Evolutionary conservation across 2,797 vertebrate species (phyloP), one percentile per base, ranked within the genome.

Genomic region (Poeciliopsis turneri): DNA sequence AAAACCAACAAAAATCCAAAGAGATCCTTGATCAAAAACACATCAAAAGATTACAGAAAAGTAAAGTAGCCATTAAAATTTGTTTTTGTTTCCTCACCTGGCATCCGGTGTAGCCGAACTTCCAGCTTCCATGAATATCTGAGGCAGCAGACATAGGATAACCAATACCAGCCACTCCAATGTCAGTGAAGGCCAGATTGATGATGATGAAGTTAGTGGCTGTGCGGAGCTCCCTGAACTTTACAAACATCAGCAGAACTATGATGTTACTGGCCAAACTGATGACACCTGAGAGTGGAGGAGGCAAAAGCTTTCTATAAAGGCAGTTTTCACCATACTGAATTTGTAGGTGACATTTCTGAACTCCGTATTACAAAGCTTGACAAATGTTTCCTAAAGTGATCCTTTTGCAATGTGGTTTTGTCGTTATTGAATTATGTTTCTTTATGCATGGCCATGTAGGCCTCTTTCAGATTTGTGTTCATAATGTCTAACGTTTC

Each of bases 141-240:
- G 98, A 99, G 46, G 98, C 98, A 36, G 98, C 98, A 2, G 98
- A 99, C 97, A 99, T 97, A 30, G 98, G 98, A 73, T 99, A 99
- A 28, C 98, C 98, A 51, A 99, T 98, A 10, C 97, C 96, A 36
- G 98, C 98, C 78, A 99, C 97, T 4, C 98, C 98, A 9, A 99
- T 95, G 86, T 99, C 98, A 2, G 98, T 99, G 53, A 99, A 93
- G 73, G 98, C 98, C 93, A 99, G 91, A 92, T 99, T 98, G 86
- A 99, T 97, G 73, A 99, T 99, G 46, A 99, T 97, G 36, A 96
- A 96, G 10, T 99, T 99, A n/a, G 97, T 99, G 75, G 97, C 96
- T 3, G 96, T 99, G 41, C 97, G 97, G 46, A 99, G 96, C 78
- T 98, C 98, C 92, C 96, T 97, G 89, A 96, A 97, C 90, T 98